Base-by-base conservation (phyloP, 2,888 invertebrate genomes). In the Thelaira solivaga region DNA sequence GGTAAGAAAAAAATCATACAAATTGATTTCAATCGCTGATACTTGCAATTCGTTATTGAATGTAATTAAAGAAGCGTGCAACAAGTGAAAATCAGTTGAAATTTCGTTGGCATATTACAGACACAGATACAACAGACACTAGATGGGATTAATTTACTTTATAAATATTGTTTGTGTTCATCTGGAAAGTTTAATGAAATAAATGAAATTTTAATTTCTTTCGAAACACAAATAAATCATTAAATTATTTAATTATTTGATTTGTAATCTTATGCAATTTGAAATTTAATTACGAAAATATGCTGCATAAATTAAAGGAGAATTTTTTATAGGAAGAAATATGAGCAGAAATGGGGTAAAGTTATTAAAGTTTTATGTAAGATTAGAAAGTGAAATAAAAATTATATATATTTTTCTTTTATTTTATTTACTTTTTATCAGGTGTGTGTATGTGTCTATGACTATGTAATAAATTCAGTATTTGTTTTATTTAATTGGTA, bases 41-140 rank as follows among this genome's bases (percentile, higher is more conserved):
- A 68, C 47, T 57, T 24, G 45, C 45, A 34, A 47, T 57, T 57
- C 47, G 68, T 57, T 64, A 57, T 64, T 72, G 34, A 61, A 45
- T 67, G 49, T 61, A 72, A 76, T 67, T 61, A 49, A 36, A 71
- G 24, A 71, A 71, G 45, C 76, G 76, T 76, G 71, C 76, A 76
- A 61, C 71, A 72, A 76, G 76, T 72, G 71, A 76, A 76, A 76
- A 61, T 71, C 53, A 13, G 36, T 39, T 26, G 57, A 51, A 65
- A 39, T 31, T 61, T 16, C 34, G 1, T 18, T 67, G 22, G 11
- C n/a, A 16, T 43, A n/a, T n/a, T n/a, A n/a, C n/a, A n/a, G n/a
- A n/a, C n/a, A n/a, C n/a, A n/a, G n/a, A n/a, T n/a, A n/a, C n/a
- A n/a, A n/a, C n/a, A n/a, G n/a, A n/a, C n/a, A n/a, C n/a, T n/a